These are phyloP conservation scores for Heterotilapia buettikoferi DNA, from an alignment of 2,113 vertebrate species.

Conservation along the genomic window DNA sequence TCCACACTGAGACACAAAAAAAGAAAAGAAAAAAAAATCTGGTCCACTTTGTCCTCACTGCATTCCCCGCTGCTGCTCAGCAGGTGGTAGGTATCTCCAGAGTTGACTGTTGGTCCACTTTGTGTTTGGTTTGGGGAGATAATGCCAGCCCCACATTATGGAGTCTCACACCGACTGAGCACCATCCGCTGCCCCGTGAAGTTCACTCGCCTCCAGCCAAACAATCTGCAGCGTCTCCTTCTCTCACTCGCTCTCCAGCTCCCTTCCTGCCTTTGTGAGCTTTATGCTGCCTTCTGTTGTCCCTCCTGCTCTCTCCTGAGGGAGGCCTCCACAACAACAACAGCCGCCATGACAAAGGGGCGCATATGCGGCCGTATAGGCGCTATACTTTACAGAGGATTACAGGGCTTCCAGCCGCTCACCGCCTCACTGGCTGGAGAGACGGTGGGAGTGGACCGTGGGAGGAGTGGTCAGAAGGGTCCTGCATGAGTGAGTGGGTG, in stretches of 20 bases:
- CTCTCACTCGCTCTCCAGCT: neutral
- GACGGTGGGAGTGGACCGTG: slow-evolving; percentile 1
- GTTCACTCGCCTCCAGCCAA: slow-evolving; percentile 20
- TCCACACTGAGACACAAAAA: neutral
- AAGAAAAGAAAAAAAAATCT: neutral
- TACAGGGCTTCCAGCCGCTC: slow-evolving; percentile 14
- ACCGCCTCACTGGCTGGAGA: slow-evolving; percentile 2
- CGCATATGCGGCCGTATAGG: slow-evolving; percentile 23
- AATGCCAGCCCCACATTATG: slow-evolving; percentile 48
- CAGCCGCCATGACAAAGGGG: slow-evolving; percentile 41
- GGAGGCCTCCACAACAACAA: slow-evolving; percentile 38
- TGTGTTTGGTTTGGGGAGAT: neutral
- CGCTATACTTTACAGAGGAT: slow-evolving; percentile 41
- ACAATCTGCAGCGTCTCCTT: slow-evolving; percentile 9
- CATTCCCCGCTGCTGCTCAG: neutral
- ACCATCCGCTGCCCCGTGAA: neutral
- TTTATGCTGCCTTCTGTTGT: slow-evolving; percentile 42
- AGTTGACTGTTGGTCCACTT: slow-evolving; percentile 15
- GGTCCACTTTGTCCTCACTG: neutral
- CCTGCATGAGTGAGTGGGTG: neutral
- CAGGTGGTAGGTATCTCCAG: slow-evolving; percentile 14
- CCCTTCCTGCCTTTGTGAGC: slow-evolving; percentile 14
- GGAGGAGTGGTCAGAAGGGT: slow-evolving; percentile 18
- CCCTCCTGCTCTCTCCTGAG: slow-evolving; percentile 37
- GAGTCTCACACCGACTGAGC: slow-evolving; percentile 13